These are phyloP conservation scores for Chitala chitala DNA, from an alignment of 2,113 vertebrate genomes.

Conservation along the genomic window DNA sequence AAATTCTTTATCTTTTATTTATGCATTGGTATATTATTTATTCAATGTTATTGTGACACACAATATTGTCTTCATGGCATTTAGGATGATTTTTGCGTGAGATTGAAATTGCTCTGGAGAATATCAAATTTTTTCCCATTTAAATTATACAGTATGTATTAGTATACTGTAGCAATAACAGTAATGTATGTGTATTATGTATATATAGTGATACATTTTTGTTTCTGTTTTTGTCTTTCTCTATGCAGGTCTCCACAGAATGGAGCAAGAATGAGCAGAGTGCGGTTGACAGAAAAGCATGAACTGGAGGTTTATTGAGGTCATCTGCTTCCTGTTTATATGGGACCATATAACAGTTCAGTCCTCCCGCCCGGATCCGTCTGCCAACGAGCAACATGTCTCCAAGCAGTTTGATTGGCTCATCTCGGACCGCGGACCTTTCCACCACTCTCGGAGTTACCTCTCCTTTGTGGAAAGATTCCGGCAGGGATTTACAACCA, in stretches of 20 bases:
- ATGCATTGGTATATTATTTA: no score
- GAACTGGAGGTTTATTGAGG: slow-evolving; percentile 99
- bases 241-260: slow-evolving; percentile 91
- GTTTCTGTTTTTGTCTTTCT: slow-evolving; percentile 36
- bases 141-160: no score
- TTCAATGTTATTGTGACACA: no score
- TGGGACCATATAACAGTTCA: slow-evolving; percentile 98
- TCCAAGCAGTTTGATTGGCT: slow-evolving; percentile 99
- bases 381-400: slow-evolving; percentile 94
- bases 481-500: slow-evolving; percentile 99
- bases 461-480: slow-evolving; percentile 99
- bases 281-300: slow-evolving; percentile 99
- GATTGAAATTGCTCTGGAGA: no score
- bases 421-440: slow-evolving; percentile 99
- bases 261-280: slow-evolving; percentile 99
- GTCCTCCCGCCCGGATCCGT: slow-evolving; percentile 92
- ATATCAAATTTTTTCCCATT: no score
- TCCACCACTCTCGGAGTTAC: slow-evolving; percentile 98
- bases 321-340: slow-evolving; percentile 99
- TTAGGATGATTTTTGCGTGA: no score
- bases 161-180: no score
- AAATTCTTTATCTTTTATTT: no score
- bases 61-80: no score
- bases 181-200: no score
- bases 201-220: no score